Base-by-base conservation (phyloP, 2,113 vertebrate species). In the Lota lota region DNA sequence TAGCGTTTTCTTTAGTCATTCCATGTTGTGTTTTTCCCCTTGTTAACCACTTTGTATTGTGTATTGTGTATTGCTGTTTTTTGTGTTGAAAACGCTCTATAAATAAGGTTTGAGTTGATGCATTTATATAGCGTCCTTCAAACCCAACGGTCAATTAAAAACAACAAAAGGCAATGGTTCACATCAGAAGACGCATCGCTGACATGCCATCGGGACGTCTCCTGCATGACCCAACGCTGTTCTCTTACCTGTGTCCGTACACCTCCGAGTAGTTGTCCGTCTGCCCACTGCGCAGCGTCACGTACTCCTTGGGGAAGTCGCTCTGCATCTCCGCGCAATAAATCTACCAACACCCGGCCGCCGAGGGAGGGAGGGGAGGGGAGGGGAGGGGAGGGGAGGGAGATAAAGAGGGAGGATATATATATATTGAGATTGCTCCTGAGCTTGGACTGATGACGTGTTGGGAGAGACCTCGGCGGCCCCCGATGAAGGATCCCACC, bases 211-310 rank as follows among this genome's bases (percentile, higher is more conserved):
- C 28, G 19, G 63, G 54, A 47, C 20, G 24, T 1, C 53, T 70
- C 20, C 14, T 8, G 63, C 74, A 64, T n/a, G 4, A 2, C 19
- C 14, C 19, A 10, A 73, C 72, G 19, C 76, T 57, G 19, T 8
- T 18, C 56, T 33, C 12, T 53, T 14, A 90, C 97, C 97, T 96
- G 82, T 94, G 87, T 72, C 94, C 94, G 75, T 95, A 98, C 3
- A 99, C 92, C 92, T 99, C 97, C 0, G 97, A 97, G 90, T 95
- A 99, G 86, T 99, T 99, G 87, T 99, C 97, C 1, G 92, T 92
- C 90, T 95, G 95, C 18, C 94, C 90, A 78, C 94, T 98, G 67
- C 91, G 91, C 81, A 99, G 22, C 11, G 96, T 93, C 81, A 99
- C 79, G 72, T 97, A 99, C 81, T 98, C 97, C 83, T 92, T 95